These are phyloP conservation scores for Pristionchus exspectatus DNA, from an alignment of 2,888 invertebrate genomes.

Conservation along the genomic window DNA sequence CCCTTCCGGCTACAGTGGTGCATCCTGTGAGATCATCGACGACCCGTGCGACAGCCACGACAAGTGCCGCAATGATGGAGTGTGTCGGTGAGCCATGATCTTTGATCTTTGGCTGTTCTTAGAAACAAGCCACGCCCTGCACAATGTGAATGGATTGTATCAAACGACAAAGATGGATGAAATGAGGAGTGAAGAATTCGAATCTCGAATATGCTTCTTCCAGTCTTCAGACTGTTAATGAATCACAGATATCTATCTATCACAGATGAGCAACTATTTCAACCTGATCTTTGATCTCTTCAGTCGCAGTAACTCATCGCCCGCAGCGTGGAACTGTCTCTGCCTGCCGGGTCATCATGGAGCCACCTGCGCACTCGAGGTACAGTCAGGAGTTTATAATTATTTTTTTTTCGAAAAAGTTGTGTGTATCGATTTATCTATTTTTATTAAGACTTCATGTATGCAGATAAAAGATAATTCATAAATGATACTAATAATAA, in stretches of 20 bases:
- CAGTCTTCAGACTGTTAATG: too few species aligned
- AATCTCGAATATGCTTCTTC: too few species aligned
- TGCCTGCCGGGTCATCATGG: constrained; percentile 48
- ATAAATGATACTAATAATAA: too few species aligned
- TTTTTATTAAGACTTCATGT: too few species aligned
- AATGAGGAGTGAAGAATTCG: too few species aligned
- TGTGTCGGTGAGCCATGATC: constrained; percentile 16
- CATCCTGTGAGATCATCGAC: constrained; percentile 61
- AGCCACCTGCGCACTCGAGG: constrained; percentile 18
- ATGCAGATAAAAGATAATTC: too few species aligned
- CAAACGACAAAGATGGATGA: too few species aligned
- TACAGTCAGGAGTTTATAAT: too few species aligned
- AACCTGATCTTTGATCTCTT: constrained; percentile 6
- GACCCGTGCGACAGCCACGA: constrained; percentile 64
- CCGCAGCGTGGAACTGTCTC: constrained; percentile 37
- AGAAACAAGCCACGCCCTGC: neutral
- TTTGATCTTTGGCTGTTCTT: neutral
- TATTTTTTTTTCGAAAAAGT: too few species aligned
- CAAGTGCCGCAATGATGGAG: constrained; percentile 45
- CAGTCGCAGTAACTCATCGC: constrained; percentile 25
- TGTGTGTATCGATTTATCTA: too few species aligned
- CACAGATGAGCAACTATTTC: neutral
- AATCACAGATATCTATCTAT: too few species aligned
- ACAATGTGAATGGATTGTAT: too few species aligned
- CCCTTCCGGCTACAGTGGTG: constrained; percentile 66